A percentile compares a stretch with the other conserved stretches of the same genome.
Evolutionary conservation across 2,888 invertebrate genomes (phyloP).

Genomic region (Nowickia ferox): DNA sequence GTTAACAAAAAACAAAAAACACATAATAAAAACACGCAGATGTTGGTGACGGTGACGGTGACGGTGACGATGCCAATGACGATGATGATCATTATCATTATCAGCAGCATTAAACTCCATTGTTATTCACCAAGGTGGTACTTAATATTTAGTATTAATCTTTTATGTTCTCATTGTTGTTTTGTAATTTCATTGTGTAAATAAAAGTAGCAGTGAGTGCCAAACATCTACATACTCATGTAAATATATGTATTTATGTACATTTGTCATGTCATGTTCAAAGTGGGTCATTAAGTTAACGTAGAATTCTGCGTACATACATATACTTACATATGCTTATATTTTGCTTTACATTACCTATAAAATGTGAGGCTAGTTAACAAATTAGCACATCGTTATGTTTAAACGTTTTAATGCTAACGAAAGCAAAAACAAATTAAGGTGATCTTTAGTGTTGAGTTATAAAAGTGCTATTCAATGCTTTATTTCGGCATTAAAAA

Average conservation of each 20-base stretch:
- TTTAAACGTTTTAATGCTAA: conserved; percentile 32
- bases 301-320: not conserved
- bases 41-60: conserved; percentile 21
- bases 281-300: conserved; percentile 49
- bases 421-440: not conserved
- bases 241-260: not conserved
- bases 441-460: not conserved
- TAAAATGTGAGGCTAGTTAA: conserved; percentile 53
- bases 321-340: not conserved
- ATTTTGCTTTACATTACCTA: conserved; percentile 29
- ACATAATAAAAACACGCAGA: conserved; percentile 27
- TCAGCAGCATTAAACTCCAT: conserved; percentile 51
- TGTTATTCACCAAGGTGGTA: conserved; percentile 52
- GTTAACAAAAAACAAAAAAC: conserved; percentile 36
- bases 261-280: conserved; percentile 25
- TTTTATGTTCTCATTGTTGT: conserved; percentile 39
- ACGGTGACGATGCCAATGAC: conserved; percentile 10
- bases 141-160: conserved; percentile 66
- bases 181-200: conserved; percentile 27
- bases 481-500: not conserved
- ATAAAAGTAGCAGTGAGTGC: conserved; percentile 28
- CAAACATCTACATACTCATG: conserved; percentile 1
- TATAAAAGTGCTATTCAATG: not conserved
- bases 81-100: conserved; percentile 13
- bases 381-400: conserved; percentile 67